A percentile compares a stretch with the other conserved stretches of the same genome.
These are phyloP conservation scores for Chrysotoxum bicinctum DNA, from an alignment of 2,888 invertebrate genomes.

Conservation along the genomic window DNA sequence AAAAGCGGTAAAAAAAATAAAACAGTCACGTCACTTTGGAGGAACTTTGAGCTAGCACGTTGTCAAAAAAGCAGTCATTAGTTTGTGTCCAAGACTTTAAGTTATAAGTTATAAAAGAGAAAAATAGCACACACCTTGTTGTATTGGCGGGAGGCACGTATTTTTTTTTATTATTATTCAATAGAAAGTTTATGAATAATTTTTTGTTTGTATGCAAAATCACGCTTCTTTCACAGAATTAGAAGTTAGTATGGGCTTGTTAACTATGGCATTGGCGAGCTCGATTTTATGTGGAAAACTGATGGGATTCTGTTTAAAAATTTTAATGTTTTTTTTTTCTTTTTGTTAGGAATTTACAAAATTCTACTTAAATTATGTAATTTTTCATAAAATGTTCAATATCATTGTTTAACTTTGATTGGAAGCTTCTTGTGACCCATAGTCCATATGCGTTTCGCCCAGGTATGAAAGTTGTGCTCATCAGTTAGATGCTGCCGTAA, in stretches of 20 bases:
- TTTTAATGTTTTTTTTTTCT: background rate
- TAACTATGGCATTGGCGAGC: background rate
- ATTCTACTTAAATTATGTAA: too few relatives aligned
- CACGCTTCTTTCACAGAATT: background rate
- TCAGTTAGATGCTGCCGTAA: too few relatives aligned
- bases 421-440: too few relatives aligned
- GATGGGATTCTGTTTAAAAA: background rate
- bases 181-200: conserved; percentile 10
- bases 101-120: background rate
- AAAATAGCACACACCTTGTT: background rate
- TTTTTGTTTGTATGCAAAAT: background rate
- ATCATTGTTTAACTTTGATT: too few relatives aligned
- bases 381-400: too few relatives aligned
- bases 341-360: too few relatives aligned
- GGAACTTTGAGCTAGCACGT: background rate
- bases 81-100: background rate
- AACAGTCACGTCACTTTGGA: conserved; percentile 27
- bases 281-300: background rate
- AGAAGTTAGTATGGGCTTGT: background rate
- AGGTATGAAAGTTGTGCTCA: too few relatives aligned
- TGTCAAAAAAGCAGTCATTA: background rate
- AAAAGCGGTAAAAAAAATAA: background rate
- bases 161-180: background rate
- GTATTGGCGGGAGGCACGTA: background rate
- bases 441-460: too few relatives aligned